Evolutionary conservation across 2,888 invertebrate species (phyloP), one percentile per base, ranked within the genome.

Genomic region (Drosophila siamana): DNA sequence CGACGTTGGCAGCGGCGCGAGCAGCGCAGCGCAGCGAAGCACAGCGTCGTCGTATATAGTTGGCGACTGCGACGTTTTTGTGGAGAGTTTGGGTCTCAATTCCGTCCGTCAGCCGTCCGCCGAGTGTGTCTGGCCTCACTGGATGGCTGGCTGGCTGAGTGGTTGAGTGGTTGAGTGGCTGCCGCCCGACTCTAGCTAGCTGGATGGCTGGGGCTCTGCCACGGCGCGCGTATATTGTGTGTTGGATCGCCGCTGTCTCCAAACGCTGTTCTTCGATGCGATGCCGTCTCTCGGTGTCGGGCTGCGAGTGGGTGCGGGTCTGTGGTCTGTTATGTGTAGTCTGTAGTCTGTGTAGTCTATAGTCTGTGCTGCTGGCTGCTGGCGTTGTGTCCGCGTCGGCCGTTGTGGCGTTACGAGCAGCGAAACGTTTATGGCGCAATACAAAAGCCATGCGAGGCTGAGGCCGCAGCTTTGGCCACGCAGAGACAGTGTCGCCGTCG

Each of bases 351-450:
- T 64, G 71, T n/a, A n/a, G n/a, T n/a, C n/a, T n/a, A n/a, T n/a
- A n/a, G n/a, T 74, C 50, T 62, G 63, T 64, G 71, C 47, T 74
- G 64, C 66, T 74, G 79, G 61, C 51, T 46, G 60, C 22, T 65
- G 65, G 75, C 75, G 75, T 79, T 75, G 75, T 82, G 83, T 88
- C 85, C 88, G 85, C 90, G 90, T 90, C 91, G 90, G 91, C 90
- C 92, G 92, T 92, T 92, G 83, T 84, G 91, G 92, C 92, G 92
- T 92, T 92, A 92, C 91, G 92, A 92, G 91, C 91, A 92, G 92
- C 92, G 90, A 90, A 91, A 91, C 92, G 92, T 92, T 92, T 92
- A 92, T 92, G 92, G 91, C 90, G 90, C 91, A 91, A 92, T 92
- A 91, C 92, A 92, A 91, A 92, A 92, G 91, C 92, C 92, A 90